A percentile compares a stretch with the other conserved stretches of the same genome.
Conservation (phyloP, 2,797 vertebrate species). For the Strix occidentalis region DNA sequence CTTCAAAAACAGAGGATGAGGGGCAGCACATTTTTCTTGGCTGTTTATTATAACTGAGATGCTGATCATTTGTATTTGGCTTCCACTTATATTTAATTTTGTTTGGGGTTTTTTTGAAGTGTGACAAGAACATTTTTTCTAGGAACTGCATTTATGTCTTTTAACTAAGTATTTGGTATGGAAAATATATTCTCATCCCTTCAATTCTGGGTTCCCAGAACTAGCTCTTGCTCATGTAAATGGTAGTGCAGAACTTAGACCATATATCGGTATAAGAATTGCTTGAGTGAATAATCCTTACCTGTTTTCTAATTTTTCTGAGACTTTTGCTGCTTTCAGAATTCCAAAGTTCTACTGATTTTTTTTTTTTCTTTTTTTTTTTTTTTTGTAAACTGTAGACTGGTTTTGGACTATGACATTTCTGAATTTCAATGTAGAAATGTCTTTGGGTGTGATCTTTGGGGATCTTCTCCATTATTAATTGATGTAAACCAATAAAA, state of each 20-base stretch:
- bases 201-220: neutral
- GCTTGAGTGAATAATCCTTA: neutral
- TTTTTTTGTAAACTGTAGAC: neutral
- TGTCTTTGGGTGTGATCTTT: neutral
- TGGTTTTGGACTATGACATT: neutral
- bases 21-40: neutral
- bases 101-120: neutral
- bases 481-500: neutral
- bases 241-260: neutral
- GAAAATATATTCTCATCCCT: neutral
- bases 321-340: neutral
- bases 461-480: neutral
- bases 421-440: neutral
- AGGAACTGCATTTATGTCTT: neutral
- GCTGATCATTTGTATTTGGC: neutral
- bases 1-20: neutral
- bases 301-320: neutral
- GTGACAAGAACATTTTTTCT: neutral
- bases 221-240: neutral
- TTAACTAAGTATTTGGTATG: neutral
- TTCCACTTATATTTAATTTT: slow-evolving; percentile 3
- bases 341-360: neutral
- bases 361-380: neutral
- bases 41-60: neutral
- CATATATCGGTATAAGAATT: neutral